These are phyloP conservation scores for Hypena proboscidalis DNA, from an alignment of 2,888 invertebrate species.

Conservation along the genomic window DNA sequence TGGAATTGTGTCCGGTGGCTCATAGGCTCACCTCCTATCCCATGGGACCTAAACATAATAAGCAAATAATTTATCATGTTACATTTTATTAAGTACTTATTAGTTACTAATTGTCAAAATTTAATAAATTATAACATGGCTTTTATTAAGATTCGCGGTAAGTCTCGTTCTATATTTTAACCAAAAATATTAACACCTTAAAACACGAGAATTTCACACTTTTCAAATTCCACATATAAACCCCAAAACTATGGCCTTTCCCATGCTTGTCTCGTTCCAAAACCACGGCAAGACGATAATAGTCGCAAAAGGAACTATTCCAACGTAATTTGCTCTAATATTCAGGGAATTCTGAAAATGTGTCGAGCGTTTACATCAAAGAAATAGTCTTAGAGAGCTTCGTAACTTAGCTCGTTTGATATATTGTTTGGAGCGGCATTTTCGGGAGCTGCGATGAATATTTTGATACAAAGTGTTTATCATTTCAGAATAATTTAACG, in stretches of 20 bases:
- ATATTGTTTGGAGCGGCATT: slow-evolving; percentile 48
- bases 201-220: no score
- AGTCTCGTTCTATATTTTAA: no score
- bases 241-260: slow-evolving; percentile 22
- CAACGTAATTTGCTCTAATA: slow-evolving; percentile 69
- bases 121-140: no score
- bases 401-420: slow-evolving; percentile 46
- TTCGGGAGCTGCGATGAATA: slow-evolving; percentile 38
- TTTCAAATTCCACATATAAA: no score
- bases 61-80: no score
- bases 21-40: no score
- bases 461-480: slow-evolving; percentile 41
- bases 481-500: slow-evolving; percentile 22
- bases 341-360: slow-evolving; percentile 69
- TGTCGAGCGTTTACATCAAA: slow-evolving; percentile 70
- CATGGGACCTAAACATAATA: no score
- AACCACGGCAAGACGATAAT: slow-evolving; percentile 48
- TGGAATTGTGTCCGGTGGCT: no score
- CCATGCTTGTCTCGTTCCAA: slow-evolving; percentile 37
- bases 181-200: no score
- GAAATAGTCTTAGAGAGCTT: slow-evolving; percentile 55
- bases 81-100: no score
- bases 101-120: no score
- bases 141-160: no score
- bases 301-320: slow-evolving; percentile 69